These are phyloP conservation scores for Tenthredo distinguenda DNA, from an alignment of 2,888 invertebrate species.

Conservation along the genomic window DNA sequence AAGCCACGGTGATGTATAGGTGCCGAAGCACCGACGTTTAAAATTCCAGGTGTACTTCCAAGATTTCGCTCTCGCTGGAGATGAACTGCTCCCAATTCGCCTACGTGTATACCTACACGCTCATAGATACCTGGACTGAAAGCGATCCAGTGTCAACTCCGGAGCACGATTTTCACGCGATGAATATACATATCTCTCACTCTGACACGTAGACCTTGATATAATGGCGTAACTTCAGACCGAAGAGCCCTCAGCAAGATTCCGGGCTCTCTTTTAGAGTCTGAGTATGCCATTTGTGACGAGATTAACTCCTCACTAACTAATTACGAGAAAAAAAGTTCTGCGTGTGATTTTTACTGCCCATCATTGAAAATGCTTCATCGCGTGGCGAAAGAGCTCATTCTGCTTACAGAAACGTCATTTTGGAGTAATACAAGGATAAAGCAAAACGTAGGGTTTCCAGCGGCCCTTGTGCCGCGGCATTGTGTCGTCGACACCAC, in stretches of 20 bases:
- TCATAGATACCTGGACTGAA: not conserved
- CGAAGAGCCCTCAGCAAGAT: not conserved
- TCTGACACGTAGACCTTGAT: not conserved
- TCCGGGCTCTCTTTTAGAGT: not conserved
- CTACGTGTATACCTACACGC: not conserved
- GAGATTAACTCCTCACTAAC: not conserved
- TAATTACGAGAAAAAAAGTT: not conserved
- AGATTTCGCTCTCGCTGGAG: not conserved
- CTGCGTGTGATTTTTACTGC: no score
- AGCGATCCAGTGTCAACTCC: constrained; percentile 11
- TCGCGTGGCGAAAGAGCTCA: not conserved
- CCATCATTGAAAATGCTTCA: not conserved
- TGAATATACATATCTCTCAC: not conserved
- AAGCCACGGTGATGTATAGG: not conserved
- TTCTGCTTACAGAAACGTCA: not conserved
- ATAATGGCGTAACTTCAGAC: not conserved
- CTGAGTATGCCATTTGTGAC: not conserved
- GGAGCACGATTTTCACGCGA: not conserved
- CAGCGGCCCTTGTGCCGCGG: not conserved
- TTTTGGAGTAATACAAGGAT: not conserved
- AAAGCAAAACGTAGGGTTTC: not conserved
- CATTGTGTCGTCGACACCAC: not conserved
- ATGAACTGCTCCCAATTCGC: not conserved
- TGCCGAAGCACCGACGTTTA: not conserved
- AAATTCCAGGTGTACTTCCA: not conserved